Conservation (phyloP, 2,888 invertebrate species). For the Cantharis flavilabris region DNA sequence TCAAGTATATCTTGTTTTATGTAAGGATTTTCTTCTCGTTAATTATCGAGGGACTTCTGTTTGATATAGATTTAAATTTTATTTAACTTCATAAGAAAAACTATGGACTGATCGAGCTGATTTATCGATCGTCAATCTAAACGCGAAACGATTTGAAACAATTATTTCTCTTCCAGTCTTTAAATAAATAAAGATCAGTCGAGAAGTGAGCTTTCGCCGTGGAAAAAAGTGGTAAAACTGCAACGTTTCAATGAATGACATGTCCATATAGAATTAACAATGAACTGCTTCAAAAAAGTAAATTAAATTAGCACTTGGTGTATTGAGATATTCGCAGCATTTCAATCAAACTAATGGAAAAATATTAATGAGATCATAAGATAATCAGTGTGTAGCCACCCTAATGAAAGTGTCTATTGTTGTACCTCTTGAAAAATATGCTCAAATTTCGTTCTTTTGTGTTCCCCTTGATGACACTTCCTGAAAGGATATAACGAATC, state of each 20-base stretch:
- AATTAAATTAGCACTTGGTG: neutral
- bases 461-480: neutral
- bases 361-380: no score
- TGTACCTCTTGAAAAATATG: neutral
- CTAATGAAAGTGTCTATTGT: neutral
- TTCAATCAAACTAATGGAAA: neutral
- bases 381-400: neutral
- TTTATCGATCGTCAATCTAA: neutral
- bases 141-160: neutral
- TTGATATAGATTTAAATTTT: neutral
- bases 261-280: neutral
- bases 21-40: neutral
- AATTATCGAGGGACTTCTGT: neutral
- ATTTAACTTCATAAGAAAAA: neutral
- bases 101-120: neutral
- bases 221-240: neutral
- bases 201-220: neutral
- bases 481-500: neutral
- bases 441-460: neutral
- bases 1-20: constrained; percentile 17
- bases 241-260: neutral
- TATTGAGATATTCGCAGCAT: neutral
- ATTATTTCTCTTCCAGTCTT: neutral
- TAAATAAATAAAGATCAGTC: neutral
- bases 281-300: neutral